phyloP scores from a whole-genome alignment of 2,888 invertebrate species.

The Macrophya alboannulata region DNA sequence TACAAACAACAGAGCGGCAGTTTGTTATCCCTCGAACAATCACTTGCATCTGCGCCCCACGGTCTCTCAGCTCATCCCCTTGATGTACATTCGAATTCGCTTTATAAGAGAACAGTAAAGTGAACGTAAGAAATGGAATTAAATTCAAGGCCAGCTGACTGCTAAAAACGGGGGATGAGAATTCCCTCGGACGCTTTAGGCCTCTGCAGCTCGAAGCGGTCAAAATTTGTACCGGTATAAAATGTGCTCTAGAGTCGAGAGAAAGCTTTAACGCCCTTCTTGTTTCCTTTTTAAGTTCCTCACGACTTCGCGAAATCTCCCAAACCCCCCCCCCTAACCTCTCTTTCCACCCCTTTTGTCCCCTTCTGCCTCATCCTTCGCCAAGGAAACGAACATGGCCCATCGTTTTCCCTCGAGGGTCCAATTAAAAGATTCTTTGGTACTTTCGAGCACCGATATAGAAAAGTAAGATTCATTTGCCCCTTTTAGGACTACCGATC shows the following conservation, averaged over 20 bases:
- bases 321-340: not conserved
- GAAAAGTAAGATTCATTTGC: slow-evolving; percentile 28
- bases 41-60: not conserved
- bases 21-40: slow-evolving; percentile 38
- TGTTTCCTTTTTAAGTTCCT: slow-evolving; percentile 53
- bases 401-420: slow-evolving; percentile 50
- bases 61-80: not conserved
- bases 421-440: slow-evolving; percentile 52
- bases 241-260: slow-evolving; percentile 36
- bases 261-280: slow-evolving; percentile 42
- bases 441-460: slow-evolving; percentile 29
- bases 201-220: slow-evolving; percentile 22
- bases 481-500: slow-evolving; percentile 20
- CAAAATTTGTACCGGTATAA: slow-evolving; percentile 27
- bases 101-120: not conserved
- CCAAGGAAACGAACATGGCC: slow-evolving; percentile 45
- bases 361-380: slow-evolving; percentile 20
- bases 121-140: slow-evolving; percentile 17
- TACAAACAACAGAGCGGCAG: slow-evolving; percentile 40
- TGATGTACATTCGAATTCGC: not conserved
- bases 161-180: not conserved
- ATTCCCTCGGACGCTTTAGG: not conserved
- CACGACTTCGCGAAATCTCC: slow-evolving; percentile 32
- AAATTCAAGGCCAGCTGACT: slow-evolving; percentile 29
- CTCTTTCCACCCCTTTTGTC: slow-evolving; percentile 5